phyloP scores from a whole-genome alignment of 2,888 invertebrate species.

The Amiota minor region DNA sequence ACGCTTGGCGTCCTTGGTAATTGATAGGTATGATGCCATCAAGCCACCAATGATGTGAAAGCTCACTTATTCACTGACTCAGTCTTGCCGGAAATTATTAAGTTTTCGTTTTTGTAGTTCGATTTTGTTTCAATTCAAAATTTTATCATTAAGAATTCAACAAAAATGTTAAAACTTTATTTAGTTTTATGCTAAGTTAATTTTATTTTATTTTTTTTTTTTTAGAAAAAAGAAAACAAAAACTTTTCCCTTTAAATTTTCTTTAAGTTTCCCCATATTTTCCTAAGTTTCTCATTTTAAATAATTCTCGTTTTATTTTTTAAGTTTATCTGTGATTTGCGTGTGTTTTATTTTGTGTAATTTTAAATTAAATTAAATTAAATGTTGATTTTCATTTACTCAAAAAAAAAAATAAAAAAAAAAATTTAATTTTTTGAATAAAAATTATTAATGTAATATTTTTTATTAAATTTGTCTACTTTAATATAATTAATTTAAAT shows the following conservation, averaged over 20 bases:
- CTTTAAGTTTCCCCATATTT: too few relatives aligned
- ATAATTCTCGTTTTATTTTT: too few relatives aligned
- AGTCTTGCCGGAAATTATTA: slow-evolving; percentile 14
- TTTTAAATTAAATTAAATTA: slow-evolving; percentile 36
- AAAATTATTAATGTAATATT: slow-evolving; percentile 45
- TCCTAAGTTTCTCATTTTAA: too few relatives aligned
- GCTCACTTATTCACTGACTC: too few relatives aligned
- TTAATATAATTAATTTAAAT: slow-evolving; percentile 32
- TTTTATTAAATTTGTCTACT: slow-evolving; percentile 51
- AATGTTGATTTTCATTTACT: not conserved
- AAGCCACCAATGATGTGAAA: not conserved
- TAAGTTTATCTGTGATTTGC: slow-evolving; percentile 67
- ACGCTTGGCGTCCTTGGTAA: slow-evolving; percentile 78
- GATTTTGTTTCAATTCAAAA: slow-evolving; percentile 8
- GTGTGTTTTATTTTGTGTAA: slow-evolving; percentile 51
- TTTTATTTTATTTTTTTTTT: slow-evolving; percentile 5
- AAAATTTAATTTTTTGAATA: slow-evolving; percentile 31
- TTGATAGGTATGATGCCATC: not conserved
- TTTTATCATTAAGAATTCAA: slow-evolving; percentile 3
- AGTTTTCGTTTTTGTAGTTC: slow-evolving; percentile 29
- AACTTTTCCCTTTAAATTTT: not conserved
- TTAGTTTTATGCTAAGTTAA: not conserved
- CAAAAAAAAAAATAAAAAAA: slow-evolving; percentile 16
- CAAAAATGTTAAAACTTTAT: slow-evolving; percentile 8
- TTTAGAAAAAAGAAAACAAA: slow-evolving; percentile 6